Evolutionary conservation across 2,797 vertebrate species (phyloP).

Genomic region (Xenentodon cancila): DNA sequence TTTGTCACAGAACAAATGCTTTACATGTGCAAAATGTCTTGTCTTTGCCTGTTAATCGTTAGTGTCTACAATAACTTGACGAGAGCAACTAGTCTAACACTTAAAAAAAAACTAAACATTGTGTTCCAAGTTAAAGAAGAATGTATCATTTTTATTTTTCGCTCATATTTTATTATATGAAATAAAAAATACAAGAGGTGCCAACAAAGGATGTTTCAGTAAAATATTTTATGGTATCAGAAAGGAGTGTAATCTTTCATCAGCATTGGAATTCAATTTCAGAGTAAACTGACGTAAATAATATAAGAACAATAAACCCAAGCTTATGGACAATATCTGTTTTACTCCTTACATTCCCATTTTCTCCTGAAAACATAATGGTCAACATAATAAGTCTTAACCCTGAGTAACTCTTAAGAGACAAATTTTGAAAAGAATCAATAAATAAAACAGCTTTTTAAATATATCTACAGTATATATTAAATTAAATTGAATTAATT

Average conservation of each 20-base stretch:
- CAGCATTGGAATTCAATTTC: conserved; percentile 41
- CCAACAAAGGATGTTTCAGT: neutral
- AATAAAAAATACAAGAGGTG: no score
- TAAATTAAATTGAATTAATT: neutral
- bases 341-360: neutral
- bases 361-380: conserved; percentile 14
- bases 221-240: conserved; percentile 35
- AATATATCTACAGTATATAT: neutral
- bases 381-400: no score
- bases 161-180: no score
- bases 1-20: conserved; percentile 19
- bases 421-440: neutral
- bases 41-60: conserved; percentile 3
- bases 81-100: neutral
- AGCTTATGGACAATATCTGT: conserved; percentile 5
- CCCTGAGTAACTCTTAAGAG: no score
- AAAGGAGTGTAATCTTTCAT: conserved; percentile 45
- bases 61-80: neutral
- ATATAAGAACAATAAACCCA: conserved; percentile 28
- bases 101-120: no score
- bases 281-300: neutral
- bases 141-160: no score
- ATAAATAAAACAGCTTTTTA: neutral
- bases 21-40: neutral
- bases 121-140: no score